phyloP scores from a whole-genome alignment of 2,888 invertebrate genomes.

The Hirtodrosophila histrioides region DNA sequence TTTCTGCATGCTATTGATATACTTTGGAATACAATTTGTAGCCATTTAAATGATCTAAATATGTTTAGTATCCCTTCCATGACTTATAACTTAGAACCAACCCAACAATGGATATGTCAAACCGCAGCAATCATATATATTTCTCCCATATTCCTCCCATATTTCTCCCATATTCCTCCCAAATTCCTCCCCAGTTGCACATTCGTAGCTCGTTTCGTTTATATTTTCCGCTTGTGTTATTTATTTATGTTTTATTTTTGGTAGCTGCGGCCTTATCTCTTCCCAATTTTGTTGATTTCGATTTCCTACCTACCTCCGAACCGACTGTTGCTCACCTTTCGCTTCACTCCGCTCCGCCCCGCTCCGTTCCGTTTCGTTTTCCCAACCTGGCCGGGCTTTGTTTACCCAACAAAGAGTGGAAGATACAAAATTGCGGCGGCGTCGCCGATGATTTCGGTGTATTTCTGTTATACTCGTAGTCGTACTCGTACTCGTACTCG shows the following conservation, averaged over 20 bases:
- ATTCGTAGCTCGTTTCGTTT: slow-evolving; percentile 2
- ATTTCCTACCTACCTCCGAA: slow-evolving; percentile 51
- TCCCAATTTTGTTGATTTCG: slow-evolving; percentile 49
- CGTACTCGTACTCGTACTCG: background rate
- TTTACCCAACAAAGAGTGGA: slow-evolving; percentile 70
- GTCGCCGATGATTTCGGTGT: slow-evolving; percentile 18
- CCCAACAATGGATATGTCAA: slow-evolving; percentile 6
- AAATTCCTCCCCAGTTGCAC: slow-evolving; percentile 11
- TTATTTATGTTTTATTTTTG: slow-evolving; percentile 35
- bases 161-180: too few species aligned
- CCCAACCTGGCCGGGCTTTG: slow-evolving; percentile 53
- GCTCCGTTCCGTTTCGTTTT: slow-evolving; percentile 40
- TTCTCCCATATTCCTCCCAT: background rate
- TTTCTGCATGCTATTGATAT: too few species aligned
- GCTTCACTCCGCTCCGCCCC: slow-evolving; percentile 41
- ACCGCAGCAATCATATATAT: slow-evolving; percentile 31
- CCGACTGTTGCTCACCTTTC: slow-evolving; percentile 58
- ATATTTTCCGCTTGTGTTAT: slow-evolving; percentile 18
- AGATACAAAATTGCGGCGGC: slow-evolving; percentile 53
- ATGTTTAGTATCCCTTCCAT: slow-evolving; percentile 5
- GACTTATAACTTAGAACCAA: background rate
- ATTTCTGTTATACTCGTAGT: slow-evolving; percentile 29
- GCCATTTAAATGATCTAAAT: too few species aligned
- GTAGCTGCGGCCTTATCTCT: slow-evolving; percentile 60
- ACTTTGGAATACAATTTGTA: too few species aligned